Conservation (phyloP, 2,113 vertebrate genomes). For the Neoarius graeffei region DNA sequence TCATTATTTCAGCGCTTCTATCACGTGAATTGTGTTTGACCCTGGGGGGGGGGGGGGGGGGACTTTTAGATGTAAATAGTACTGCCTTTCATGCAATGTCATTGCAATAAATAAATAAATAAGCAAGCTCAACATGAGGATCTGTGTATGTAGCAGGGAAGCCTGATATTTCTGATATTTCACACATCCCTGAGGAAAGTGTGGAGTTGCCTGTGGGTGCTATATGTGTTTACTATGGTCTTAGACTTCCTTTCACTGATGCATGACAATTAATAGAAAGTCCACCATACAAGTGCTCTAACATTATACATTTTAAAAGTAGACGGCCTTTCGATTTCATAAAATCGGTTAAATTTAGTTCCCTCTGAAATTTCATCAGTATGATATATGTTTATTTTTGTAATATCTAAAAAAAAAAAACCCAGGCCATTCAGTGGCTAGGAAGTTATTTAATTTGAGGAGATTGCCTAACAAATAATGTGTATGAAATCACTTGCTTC, state of each 20-base stretch:
- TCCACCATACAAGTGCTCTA: conserved; percentile 28
- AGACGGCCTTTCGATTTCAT: too few species aligned
- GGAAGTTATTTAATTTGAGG: too few species aligned
- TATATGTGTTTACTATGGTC: conserved; percentile 28
- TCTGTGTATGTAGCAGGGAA: conserved; percentile 61
- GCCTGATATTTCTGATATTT: conserved; percentile 63
- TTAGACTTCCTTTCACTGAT: conserved; percentile 51
- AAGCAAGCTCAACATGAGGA: conserved; percentile 38
- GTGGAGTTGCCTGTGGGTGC: conserved; percentile 46
- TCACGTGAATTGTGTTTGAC: conserved; percentile 1
- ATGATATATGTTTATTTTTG: too few species aligned
- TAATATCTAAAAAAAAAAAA: too few species aligned
- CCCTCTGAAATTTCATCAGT: too few species aligned
- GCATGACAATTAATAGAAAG: conserved; percentile 14
- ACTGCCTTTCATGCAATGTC: conserved; percentile 9
- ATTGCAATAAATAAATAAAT: conserved; percentile 3
- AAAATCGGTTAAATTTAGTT: too few species aligned
- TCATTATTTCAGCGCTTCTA: neutral
- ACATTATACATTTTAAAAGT: neutral
- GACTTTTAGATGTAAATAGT: neutral
- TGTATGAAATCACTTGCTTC: too few species aligned
- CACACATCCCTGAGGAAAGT: conserved; percentile 58
- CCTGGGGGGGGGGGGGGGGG: too few species aligned
- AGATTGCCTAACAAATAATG: too few species aligned
- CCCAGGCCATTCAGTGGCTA: too few species aligned